Evolutionary conservation across 2,113 vertebrate species (phyloP), one percentile per base, ranked within the genome.

Genomic region (Herpetotheres cachinnans): DNA sequence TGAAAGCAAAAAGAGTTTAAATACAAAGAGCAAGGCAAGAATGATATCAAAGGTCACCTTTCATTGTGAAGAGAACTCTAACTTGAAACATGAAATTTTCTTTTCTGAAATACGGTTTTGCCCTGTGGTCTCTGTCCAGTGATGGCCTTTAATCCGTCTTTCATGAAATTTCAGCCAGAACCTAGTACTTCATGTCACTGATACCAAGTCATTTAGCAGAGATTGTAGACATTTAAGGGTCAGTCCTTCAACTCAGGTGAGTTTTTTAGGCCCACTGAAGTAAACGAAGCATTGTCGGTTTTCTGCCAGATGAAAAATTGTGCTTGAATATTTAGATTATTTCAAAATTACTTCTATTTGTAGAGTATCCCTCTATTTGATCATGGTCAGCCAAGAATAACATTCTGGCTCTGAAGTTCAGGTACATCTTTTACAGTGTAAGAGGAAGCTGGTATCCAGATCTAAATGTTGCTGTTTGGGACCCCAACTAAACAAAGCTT

Each of bases 31-130:
- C 47, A 47, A 86, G 73, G 52, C 80, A 87, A 65, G 67, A 91
- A 83, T 95, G 26, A 65, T 96, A 93, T 71, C 89, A 95, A 94
- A 97, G 91, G 96, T 96, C 89, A 96, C 87, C 89, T 95, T 95
- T 91, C 86, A 77, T 83, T 95, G 81, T 62, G 74, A 90, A 93
- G 74, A 93, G 50, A 94, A 77, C 44, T 87, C 8, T 47, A 66
- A 76, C 70, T 86, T 79, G 73, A 95, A 89, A 96, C 66, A 58
- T 65, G 54, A 77, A 91, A 66, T 80, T 91, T 93, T 73, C 65
- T 83, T 79, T 90, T 82, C 73, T 89, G 91, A 85, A 92, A 67
- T 90, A 91, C 27, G 27, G 55, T 93, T 93, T 87, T 89, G 73
- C 77, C 47, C 54, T 74, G 4, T 61, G 47, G 78, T 82, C 27